Conservation (phyloP, 30 jellyfish, hydroid and myxozoan species). For the Rhopilema esculentum region DNA sequence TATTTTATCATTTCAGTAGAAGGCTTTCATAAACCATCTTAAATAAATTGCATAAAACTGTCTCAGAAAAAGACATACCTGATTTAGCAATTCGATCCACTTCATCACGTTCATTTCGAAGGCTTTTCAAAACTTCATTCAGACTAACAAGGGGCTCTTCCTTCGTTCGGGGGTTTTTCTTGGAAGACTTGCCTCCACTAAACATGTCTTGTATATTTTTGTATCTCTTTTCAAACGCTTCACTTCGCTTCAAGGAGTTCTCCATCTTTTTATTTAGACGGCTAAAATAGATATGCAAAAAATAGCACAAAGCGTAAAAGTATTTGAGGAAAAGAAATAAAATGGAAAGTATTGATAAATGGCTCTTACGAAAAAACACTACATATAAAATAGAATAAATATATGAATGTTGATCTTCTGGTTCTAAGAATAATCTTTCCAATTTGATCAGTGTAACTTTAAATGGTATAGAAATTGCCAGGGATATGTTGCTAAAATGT, state of each 20-base stretch:
- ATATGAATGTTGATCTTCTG: too few relatives aligned
- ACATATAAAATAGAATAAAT: too few relatives aligned
- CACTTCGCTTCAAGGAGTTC: constrained; percentile 21
- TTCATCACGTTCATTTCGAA: neutral
- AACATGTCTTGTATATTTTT: constrained; percentile 4
- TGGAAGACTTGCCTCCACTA: neutral
- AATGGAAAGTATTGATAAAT: neutral
- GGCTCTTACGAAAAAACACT: too few relatives aligned
- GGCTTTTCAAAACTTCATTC: constrained; percentile 14
- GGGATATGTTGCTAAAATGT: too few relatives aligned
- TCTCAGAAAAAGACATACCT: constrained; percentile 1
- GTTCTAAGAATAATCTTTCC: too few relatives aligned
- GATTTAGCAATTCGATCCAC: constrained; percentile 28
- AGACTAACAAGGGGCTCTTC: neutral
- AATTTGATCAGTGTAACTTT: too few relatives aligned
- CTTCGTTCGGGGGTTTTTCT: neutral
- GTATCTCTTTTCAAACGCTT: constrained; percentile 31
- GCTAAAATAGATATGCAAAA: constrained; percentile 9
- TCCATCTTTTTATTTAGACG: constrained; percentile 46
- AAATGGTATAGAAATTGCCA: too few relatives aligned
- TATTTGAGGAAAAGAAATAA: too few relatives aligned
- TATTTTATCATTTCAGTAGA: neutral
- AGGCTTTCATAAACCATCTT: neutral
- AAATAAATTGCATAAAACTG: neutral
- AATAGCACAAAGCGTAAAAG: too few relatives aligned